These are phyloP conservation scores for Capitella teleta DNA, from an alignment of 1,140 invertebrate genomes.

Conservation along the genomic window DNA sequence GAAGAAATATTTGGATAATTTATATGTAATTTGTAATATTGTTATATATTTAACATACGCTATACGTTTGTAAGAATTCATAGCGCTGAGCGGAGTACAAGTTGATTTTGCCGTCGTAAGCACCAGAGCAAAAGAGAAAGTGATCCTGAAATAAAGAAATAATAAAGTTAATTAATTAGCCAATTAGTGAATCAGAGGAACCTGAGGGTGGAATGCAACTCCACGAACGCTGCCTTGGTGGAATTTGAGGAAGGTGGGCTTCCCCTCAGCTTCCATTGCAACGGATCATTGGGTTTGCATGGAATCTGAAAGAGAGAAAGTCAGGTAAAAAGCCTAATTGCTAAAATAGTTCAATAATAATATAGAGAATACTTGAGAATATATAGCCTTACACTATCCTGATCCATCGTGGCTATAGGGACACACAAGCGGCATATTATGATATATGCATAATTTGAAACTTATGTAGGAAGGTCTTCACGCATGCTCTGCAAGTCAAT, in stretches of 20 bases:
- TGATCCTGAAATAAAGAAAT: slow-evolving; percentile 36
- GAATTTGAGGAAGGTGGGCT: slow-evolving; percentile 38
- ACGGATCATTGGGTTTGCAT: too few relatives aligned
- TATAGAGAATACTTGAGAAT: too few relatives aligned
- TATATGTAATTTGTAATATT: slow-evolving; percentile 1
- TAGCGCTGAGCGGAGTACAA: slow-evolving; percentile 43
- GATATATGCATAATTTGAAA: too few relatives aligned
- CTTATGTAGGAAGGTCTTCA: too few relatives aligned
- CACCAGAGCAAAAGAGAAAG: slow-evolving; percentile 47
- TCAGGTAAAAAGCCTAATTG: too few relatives aligned
- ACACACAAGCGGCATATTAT: too few relatives aligned
- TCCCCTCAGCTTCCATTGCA: too few relatives aligned
- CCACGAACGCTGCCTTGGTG: slow-evolving; percentile 44
- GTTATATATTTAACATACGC: slow-evolving; percentile 11
- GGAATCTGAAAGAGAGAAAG: too few relatives aligned
- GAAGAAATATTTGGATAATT: background rate
- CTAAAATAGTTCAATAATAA: too few relatives aligned
- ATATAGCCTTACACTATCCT: too few relatives aligned
- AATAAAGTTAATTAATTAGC: background rate
- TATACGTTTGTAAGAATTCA: slow-evolving; percentile 43
- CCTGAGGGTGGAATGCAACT: slow-evolving; percentile 45
- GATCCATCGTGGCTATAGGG: too few relatives aligned
- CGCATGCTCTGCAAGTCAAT: too few relatives aligned
- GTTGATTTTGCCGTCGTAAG: slow-evolving; percentile 47
- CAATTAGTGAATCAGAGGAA: slow-evolving; percentile 18